Base-by-base conservation (phyloP, 2,797 vertebrate genomes). In the Knipowitschia caucasica region DNA sequence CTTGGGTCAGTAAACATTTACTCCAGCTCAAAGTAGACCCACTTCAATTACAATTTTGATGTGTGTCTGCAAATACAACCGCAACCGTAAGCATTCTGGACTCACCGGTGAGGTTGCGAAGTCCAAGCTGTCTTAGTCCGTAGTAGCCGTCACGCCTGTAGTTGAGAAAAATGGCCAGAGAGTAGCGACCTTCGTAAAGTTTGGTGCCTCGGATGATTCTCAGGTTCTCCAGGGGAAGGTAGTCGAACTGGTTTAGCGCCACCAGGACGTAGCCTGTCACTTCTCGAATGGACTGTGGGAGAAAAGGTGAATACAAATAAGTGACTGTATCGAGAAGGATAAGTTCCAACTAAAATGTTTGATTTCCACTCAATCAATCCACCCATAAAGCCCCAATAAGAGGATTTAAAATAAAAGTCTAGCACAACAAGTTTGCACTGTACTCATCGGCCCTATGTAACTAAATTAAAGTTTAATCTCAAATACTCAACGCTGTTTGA, bases 201-300 rank as follows among this genome's bases (percentile, higher is more conserved):
- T 95, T 96, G 62, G 92, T 98, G 4, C 96, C 96, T 0, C 96
- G 92, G 39, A 98, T 86, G 33, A 98, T 99, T 39, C 96, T 91
- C 15, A 99, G 91, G 70, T 98, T 99, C 83, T 99, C 96, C 88
- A 99, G 47, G 0, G 96, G 95, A 71, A 99, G 91, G 77, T 95
- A 93, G 15, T 95, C 95, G 39, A 99, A 98, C 85, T 98, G 95
- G 84, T 99, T 98, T 29, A 99, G 80, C 5, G 94, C 95, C 82
- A 98, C 96, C 79, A 99, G 70, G 66, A 99, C 95, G 0, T 99
- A 99, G 62, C 96, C 96, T 0, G 96, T 98, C 80, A 99, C 96
- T 77, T 99, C 96, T 64, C 95, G 87, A 69, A 99, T 95, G 1
- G 96, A 98, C 96, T 98, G 90, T n/a, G 47, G 1, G 29, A 30